These are phyloP conservation scores for Sylvicola fuscatus DNA, from an alignment of 2,888 invertebrate species.

Conservation along the genomic window DNA sequence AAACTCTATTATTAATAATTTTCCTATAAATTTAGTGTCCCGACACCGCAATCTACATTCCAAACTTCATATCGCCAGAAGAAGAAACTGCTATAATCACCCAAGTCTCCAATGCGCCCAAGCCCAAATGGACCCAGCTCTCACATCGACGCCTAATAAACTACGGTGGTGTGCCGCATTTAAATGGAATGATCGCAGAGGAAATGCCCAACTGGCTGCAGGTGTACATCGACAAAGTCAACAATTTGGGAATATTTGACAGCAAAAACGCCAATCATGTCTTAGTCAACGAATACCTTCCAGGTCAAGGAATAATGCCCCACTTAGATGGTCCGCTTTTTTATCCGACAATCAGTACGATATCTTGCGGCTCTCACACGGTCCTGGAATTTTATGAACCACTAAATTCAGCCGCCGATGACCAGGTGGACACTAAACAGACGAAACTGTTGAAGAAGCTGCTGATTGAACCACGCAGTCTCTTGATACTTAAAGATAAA, in stretches of 20 bases:
- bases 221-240: slow-evolving; percentile 46
- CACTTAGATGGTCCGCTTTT: slow-evolving; percentile 93
- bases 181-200: slow-evolving; percentile 85
- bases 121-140: slow-evolving; percentile 90
- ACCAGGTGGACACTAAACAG: not conserved
- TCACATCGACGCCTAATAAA: slow-evolving; percentile 85
- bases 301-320: slow-evolving; percentile 93
- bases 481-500: slow-evolving; percentile 63
- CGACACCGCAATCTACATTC: slow-evolving; percentile 39
- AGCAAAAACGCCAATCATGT: slow-evolving; percentile 74
- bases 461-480: slow-evolving; percentile 69
- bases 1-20: too few species aligned
- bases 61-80: slow-evolving; percentile 59
- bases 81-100: slow-evolving; percentile 53
- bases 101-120: slow-evolving; percentile 60
- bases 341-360: slow-evolving; percentile 78
- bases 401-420: slow-evolving; percentile 14
- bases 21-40: too few species aligned
- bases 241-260: slow-evolving; percentile 36
- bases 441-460: slow-evolving; percentile 29
- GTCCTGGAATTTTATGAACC: slow-evolving; percentile 64
- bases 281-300: slow-evolving; percentile 79
- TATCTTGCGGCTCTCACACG: slow-evolving; percentile 79
- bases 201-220: slow-evolving; percentile 71
- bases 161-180: slow-evolving; percentile 90